These are phyloP conservation scores for Misgurnus anguillicaudatus DNA, from an alignment of 2,113 vertebrate genomes.

Conservation along the genomic window DNA sequence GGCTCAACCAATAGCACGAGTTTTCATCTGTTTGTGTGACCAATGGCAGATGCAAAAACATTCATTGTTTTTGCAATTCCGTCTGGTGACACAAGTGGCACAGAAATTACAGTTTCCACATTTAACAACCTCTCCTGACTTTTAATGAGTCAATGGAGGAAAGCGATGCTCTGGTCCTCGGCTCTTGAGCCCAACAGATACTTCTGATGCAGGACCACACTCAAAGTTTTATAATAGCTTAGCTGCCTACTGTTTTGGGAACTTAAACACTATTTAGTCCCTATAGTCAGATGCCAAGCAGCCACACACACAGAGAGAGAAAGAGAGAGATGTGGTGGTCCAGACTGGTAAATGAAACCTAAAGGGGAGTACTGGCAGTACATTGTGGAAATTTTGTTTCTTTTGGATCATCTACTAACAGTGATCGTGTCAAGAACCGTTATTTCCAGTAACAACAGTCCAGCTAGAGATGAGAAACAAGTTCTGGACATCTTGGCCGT, in stretches of 20 bases:
- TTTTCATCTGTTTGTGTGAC: too few relatives aligned
- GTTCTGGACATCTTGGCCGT: neutral
- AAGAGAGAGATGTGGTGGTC: constrained; percentile 2
- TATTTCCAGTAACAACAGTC: constrained; percentile 5
- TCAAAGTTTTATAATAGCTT: constrained; percentile 30
- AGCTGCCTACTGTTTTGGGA: constrained; percentile 6
- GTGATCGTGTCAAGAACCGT: neutral
- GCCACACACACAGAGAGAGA: constrained; percentile 1
- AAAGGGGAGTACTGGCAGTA: constrained; percentile 2
- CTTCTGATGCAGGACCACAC: constrained; percentile 43
- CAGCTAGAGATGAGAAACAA: neutral
- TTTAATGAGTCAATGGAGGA: neutral
- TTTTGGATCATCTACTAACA: neutral
- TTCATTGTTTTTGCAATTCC: too few relatives aligned
- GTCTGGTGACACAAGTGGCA: too few relatives aligned
- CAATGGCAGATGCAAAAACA: too few relatives aligned
- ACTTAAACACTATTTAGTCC: constrained; percentile 16
- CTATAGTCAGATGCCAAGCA: constrained; percentile 4
- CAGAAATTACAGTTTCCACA: neutral
- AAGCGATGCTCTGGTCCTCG: neutral
- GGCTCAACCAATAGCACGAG: too few relatives aligned
- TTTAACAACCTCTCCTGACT: too few relatives aligned
- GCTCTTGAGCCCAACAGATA: constrained; percentile 6
- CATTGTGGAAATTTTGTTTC: constrained; percentile 11
- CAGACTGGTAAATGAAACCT: constrained; percentile 13